Evolutionary conservation across 2,113 vertebrate genomes (phyloP), one percentile per base, ranked within the genome.

Genomic region (Larimichthys crocea): DNA sequence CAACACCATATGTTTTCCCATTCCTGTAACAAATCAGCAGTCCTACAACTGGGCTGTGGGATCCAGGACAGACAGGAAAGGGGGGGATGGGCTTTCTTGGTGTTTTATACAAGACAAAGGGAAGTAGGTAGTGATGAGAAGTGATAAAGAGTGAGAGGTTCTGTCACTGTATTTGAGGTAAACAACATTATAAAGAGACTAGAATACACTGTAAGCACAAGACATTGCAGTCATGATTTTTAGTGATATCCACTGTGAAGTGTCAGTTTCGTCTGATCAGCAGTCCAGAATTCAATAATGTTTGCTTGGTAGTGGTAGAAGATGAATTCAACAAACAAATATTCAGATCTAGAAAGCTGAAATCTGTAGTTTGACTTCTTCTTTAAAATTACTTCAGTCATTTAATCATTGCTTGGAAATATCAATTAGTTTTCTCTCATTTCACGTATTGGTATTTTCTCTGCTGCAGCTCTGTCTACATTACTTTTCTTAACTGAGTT

Each of bases 1-100:
- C 67, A 80, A 66, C 74, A 71, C 74, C 85, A 79, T 46, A 82
- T 86, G 85, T 91, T 83, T 68, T 20, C n/a, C 50, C 52, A 17
- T 61, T 72, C 76, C 79, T 74, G 52, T 72, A 73, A 88, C 64
- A 78, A 64, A 78, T 67, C 40, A 62, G 70, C 29, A 7, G 69
- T 59, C 35, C 22, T 79, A n/a, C 60, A 57, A 61, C 63, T 26
- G 55, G 31, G 19, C 69, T 56, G 74, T 40, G 53, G 53, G 79
- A 69, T 74, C 9, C 19, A 0, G 65, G 64, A 80, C 59, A 52
- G 71, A 55, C 56, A 44, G 57, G 53, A 60, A 62, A 60, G 6
- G 2, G 12, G 31, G 22, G 59, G 64, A 7, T 10, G 52, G 3
- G 46, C 3, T 53, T 71, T 72, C 52, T 19, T 70, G 40, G 16